Conservation (phyloP, 2,888 invertebrate species). For the Idaea aversata region DNA sequence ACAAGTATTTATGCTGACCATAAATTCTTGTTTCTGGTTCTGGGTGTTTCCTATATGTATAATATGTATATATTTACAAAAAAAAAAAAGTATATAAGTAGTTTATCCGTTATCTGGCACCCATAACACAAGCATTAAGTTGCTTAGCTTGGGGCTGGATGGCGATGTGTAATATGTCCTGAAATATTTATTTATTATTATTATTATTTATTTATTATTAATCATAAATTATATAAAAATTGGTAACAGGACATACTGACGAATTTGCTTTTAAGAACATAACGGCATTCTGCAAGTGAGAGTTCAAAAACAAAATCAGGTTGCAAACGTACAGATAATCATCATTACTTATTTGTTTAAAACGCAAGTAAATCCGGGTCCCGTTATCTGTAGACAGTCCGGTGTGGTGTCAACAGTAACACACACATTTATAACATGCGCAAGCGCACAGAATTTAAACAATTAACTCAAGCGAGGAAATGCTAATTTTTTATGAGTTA, state of each 20-base stretch:
- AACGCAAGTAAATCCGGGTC: not conserved
- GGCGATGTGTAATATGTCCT: too few relatives aligned
- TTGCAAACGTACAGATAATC: not conserved
- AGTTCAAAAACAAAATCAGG: not conserved
- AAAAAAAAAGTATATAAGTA: too few relatives aligned
- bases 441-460: conserved; percentile 6
- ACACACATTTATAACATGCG: not conserved
- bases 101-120: too few relatives aligned
- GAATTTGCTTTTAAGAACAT: not conserved
- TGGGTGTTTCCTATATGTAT: too few relatives aligned
- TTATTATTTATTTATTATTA: too few relatives aligned
- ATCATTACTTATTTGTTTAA: not conserved
- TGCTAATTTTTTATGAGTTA: not conserved
- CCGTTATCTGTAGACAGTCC: conserved; percentile 1
- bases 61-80: too few relatives aligned
- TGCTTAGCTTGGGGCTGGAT: too few relatives aligned
- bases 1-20: too few relatives aligned
- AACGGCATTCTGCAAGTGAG: not conserved
- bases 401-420: not conserved
- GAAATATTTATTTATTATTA: too few relatives aligned
- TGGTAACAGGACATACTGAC: not conserved
- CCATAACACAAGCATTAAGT: too few relatives aligned
- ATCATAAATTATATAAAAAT: not conserved
- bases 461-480: conserved; percentile 6
- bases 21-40: too few relatives aligned